These are phyloP conservation scores for Sakesphorus luctuosus DNA, from an alignment of 2,113 vertebrate species.

Conservation along the genomic window DNA sequence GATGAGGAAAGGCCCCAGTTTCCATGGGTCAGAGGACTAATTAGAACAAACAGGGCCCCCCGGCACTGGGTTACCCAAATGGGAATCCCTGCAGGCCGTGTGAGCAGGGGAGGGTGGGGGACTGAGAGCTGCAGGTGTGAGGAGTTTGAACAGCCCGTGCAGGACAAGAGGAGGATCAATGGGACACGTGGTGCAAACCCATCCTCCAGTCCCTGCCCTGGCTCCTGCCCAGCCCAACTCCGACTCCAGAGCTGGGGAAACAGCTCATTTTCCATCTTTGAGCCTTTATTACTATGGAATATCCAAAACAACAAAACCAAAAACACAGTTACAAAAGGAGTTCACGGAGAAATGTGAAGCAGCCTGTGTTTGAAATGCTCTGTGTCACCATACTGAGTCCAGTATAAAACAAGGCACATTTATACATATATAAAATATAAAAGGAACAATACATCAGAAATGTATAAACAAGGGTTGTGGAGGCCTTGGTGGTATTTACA, in stretches of 20 bases:
- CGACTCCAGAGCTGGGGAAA: background rate
- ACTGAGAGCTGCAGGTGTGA: background rate
- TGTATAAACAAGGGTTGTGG: constrained; percentile 67
- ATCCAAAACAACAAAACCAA: constrained; percentile 71
- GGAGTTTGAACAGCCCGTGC: background rate
- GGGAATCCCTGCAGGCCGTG: background rate
- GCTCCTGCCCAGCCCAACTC: background rate
- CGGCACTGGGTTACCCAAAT: background rate
- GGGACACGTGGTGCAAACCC: background rate
- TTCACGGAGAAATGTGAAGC: constrained; percentile 75
- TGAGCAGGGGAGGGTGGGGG: background rate
- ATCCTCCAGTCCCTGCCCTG: background rate
- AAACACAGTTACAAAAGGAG: constrained; percentile 73
- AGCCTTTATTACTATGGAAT: constrained; percentile 73
- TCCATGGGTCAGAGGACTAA: background rate
- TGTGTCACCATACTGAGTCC: constrained; percentile 70
- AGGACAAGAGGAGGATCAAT: background rate
- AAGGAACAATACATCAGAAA: constrained; percentile 73
- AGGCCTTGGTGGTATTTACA: constrained; percentile 55
- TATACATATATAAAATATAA: constrained; percentile 73
- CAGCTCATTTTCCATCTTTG: background rate
- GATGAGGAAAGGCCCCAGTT: accelerated
- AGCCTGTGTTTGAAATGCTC: constrained; percentile 83
- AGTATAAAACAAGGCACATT: constrained; percentile 76
- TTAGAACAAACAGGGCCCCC: background rate